These are phyloP conservation scores for Pseudochirops cupreus DNA, from an alignment of 2,797 vertebrate species.

Conservation along the genomic window DNA sequence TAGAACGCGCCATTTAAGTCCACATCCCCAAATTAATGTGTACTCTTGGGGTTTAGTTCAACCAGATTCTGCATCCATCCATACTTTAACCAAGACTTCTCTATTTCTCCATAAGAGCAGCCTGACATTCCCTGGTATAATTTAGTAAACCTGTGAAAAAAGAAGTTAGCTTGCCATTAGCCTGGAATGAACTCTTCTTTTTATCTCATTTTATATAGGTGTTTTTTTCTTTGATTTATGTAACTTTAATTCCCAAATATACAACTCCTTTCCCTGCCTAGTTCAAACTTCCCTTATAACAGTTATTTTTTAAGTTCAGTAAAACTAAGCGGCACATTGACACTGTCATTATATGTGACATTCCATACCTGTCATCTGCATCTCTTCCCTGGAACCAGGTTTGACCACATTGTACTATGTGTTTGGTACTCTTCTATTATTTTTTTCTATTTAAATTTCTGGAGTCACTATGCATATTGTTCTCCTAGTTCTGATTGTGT, in stretches of 20 bases:
- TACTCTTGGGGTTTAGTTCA: not conserved
- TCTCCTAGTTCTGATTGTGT: too few species aligned
- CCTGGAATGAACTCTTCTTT: not conserved
- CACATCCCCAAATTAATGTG: not conserved
- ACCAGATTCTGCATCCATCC: not conserved
- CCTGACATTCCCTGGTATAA: not conserved
- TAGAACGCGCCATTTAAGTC: not conserved
- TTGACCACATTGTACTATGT: too few species aligned
- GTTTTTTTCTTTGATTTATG: not conserved
- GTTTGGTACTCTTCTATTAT: too few species aligned
- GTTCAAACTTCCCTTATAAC: not conserved
- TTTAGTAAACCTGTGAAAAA: not conserved
- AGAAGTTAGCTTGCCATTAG: not conserved
- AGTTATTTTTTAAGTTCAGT: not conserved
- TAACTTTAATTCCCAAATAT: too few species aligned
- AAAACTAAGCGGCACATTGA: not conserved
- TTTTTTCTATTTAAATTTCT: too few species aligned
- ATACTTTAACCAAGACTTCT: not conserved
- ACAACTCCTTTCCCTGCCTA: not conserved
- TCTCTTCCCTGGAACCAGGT: too few species aligned
- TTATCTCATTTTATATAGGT: not conserved
- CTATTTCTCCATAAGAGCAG: not conserved
- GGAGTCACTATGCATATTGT: too few species aligned
- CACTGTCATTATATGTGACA: not conserved
- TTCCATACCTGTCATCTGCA: not conserved